These are phyloP conservation scores for Siniperca knerii DNA, from an alignment of 2,113 vertebrate species.

Conservation along the genomic window DNA sequence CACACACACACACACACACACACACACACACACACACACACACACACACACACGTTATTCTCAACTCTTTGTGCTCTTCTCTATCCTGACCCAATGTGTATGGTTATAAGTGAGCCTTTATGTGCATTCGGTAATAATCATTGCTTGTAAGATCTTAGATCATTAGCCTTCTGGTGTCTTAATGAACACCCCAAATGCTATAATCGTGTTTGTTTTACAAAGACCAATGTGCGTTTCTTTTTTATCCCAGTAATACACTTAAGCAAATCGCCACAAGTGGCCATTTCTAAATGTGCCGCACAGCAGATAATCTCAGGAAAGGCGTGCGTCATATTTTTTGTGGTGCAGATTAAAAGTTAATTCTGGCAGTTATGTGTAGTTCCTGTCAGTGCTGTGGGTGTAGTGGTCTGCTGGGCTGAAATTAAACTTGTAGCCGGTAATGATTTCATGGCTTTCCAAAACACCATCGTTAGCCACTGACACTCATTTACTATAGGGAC, in stretches of 20 bases:
- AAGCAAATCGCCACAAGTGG: conserved; percentile 34
- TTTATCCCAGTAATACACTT: conserved; percentile 27
- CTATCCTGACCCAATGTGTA: conserved; percentile 11
- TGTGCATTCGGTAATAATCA: conserved; percentile 40
- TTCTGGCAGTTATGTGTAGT: conserved; percentile 44
- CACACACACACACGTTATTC: neutral
- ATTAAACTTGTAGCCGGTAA: conserved; percentile 52
- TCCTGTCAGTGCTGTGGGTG: conserved; percentile 32
- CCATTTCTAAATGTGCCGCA: conserved; percentile 24
- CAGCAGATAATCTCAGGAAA: conserved; percentile 41
- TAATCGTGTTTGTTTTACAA: conserved; percentile 55
- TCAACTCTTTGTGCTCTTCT: conserved; percentile 1
- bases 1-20: neutral
- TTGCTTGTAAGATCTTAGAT: conserved; percentile 23
- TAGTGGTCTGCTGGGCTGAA: conserved; percentile 37
- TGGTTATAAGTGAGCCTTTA: conserved; percentile 17
- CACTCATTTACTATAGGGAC: conserved; percentile 69
- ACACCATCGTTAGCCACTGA: conserved; percentile 55
- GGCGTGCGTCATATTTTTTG: conserved; percentile 28
- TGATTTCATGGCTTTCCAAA: conserved; percentile 65
- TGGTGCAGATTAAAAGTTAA: conserved; percentile 55
- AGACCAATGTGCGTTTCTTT: conserved; percentile 36
- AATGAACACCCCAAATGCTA: conserved; percentile 48
- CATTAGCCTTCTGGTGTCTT: conserved; percentile 32
- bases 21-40: neutral